Percentiles rank a stretch among this genome's conserved stretches.
Evolutionary conservation across 1,140 invertebrate genomes (phyloP).

Genomic region (Archivesica marissinica): DNA sequence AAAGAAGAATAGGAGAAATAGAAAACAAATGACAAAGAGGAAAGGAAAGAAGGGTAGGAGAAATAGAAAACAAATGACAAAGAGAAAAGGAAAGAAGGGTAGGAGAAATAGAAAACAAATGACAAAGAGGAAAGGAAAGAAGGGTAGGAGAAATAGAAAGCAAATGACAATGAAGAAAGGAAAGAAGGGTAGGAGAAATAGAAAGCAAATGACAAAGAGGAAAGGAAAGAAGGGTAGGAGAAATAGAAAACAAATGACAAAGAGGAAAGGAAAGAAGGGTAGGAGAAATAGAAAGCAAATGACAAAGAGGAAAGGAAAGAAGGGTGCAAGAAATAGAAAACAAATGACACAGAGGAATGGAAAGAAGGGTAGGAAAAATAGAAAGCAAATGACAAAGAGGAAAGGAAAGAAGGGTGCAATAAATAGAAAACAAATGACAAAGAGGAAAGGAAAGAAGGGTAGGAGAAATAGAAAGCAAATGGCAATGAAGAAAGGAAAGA

Average conservation of each 20-base stretch:
- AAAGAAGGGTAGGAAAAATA: too few species aligned
- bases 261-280: background rate
- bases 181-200: background rate
- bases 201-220: slow-evolving; percentile 11
- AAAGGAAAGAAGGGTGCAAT: background rate
- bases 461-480: too few species aligned
- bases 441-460: too few species aligned
- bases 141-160: too few species aligned
- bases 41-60: background rate
- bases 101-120: background rate
- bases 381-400: too few species aligned
- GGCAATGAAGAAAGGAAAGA: background rate
- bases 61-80: background rate
- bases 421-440: background rate
- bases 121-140: background rate
- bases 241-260: slow-evolving; percentile 7
- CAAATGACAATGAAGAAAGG: background rate
- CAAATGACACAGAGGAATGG: too few species aligned
- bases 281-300: too few species aligned
- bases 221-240: background rate
- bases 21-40: background rate
- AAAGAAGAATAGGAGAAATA: background rate
- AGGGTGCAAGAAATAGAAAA: too few species aligned
- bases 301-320: slow-evolving; percentile 13
- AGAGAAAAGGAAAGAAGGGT: background rate